These are phyloP conservation scores for Oligia fasciuncula DNA, from an alignment of 2,888 invertebrate genomes.

Conservation along the genomic window DNA sequence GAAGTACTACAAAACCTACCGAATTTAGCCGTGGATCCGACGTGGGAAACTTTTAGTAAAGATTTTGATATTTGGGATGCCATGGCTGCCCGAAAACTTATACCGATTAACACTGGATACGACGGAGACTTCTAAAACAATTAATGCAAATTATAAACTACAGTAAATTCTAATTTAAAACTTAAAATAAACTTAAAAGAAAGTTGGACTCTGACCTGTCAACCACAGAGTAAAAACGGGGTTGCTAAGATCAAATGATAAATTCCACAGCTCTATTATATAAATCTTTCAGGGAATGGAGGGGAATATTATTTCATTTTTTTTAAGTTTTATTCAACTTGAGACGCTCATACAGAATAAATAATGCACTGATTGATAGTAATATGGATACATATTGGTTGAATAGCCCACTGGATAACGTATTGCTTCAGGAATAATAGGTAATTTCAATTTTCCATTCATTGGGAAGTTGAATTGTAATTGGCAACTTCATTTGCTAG, in stretches of 20 bases:
- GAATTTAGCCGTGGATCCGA: constrained; percentile 83
- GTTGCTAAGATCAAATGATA: constrained; percentile 26
- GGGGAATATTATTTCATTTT: not conserved
- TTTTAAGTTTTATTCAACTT: not conserved
- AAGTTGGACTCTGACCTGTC: constrained; percentile 88
- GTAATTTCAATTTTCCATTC: not conserved
- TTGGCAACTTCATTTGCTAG: constrained; percentile 20
- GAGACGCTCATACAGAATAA: not conserved
- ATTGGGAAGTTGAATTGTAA: not conserved
- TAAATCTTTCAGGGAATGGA: not conserved
- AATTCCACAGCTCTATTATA: not conserved
- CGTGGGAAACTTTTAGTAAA: constrained; percentile 81
- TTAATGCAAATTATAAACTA: constrained; percentile 62
- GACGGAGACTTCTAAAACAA: constrained; percentile 70
- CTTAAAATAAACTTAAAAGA: constrained; percentile 72
- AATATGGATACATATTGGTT: not conserved
- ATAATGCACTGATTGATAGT: not conserved
- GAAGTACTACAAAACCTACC: constrained; percentile 73
- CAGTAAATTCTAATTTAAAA: constrained; percentile 71
- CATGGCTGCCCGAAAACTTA: constrained; percentile 75
- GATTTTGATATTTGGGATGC: constrained; percentile 87
- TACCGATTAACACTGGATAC: constrained; percentile 64
- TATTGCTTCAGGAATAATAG: not conserved
- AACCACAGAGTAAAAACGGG: constrained; percentile 59
- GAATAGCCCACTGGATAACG: not conserved